Conservation (phyloP, 1,140 invertebrate genomes). For the Cheumatopsyche charites region DNA sequence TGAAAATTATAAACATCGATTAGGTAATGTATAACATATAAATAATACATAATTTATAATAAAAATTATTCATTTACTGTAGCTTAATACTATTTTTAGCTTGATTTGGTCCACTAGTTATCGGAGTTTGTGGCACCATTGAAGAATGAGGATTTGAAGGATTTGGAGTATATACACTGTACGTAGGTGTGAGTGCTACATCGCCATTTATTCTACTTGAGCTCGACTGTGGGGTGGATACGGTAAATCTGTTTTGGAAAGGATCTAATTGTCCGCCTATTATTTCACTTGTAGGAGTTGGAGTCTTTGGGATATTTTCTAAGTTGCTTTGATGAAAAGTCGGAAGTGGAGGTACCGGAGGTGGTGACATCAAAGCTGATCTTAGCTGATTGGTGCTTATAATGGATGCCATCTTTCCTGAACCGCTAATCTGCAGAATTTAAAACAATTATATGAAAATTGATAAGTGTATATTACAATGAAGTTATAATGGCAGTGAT, state of each 20-base stretch:
- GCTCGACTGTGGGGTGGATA: constrained; percentile 29
- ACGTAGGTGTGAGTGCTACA: constrained; percentile 43
- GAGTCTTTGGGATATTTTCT: background rate
- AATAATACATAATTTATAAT: background rate
- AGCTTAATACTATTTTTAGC: constrained; percentile 60
- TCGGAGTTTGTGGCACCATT: constrained; percentile 57
- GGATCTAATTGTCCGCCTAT: background rate
- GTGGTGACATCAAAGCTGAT: constrained; percentile 6
- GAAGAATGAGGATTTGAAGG: constrained; percentile 55
- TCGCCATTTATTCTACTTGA: constrained; percentile 42
- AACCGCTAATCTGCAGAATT: too few relatives aligned
- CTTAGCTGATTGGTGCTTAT: too few relatives aligned
- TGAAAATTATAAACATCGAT: constrained; percentile 54
- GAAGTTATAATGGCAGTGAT: too few relatives aligned
- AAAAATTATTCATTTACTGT: constrained; percentile 55
- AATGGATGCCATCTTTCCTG: too few relatives aligned
- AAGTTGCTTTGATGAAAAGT: background rate
- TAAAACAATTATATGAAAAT: too few relatives aligned
- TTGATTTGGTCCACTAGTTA: constrained; percentile 57
- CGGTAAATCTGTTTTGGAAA: background rate
- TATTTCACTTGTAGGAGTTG: background rate
- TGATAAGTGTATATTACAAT: too few relatives aligned
- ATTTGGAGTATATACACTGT: constrained; percentile 39
- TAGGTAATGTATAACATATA: background rate
- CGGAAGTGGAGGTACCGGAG: background rate